Percentiles rank a stretch among this genome's conserved stretches.
Conservation (phyloP, 2,888 invertebrate genomes). For the Habroteleia sp. region DNA sequence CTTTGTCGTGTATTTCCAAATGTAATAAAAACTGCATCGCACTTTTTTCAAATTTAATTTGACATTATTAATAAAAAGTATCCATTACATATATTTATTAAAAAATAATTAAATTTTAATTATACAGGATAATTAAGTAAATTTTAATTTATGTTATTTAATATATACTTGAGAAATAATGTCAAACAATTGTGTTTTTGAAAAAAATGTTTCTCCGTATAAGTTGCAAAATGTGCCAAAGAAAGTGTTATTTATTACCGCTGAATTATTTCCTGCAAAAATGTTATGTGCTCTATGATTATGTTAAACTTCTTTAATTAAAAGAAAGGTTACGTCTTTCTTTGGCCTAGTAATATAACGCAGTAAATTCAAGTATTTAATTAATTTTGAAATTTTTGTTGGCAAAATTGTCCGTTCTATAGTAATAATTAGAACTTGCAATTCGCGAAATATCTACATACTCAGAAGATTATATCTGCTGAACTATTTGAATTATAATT, state of each 20-base stretch:
- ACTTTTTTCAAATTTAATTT: too few species aligned
- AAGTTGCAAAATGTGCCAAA: slow-evolving; percentile 31
- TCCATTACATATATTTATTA: too few species aligned
- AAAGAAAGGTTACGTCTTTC: slow-evolving; percentile 34
- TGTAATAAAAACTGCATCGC: too few species aligned
- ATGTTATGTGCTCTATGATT: slow-evolving; percentile 31
- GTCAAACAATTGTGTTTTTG: not conserved
- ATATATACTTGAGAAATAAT: slow-evolving; percentile 10
- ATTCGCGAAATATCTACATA: too few species aligned
- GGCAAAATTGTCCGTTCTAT: not conserved
- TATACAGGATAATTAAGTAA: too few species aligned
- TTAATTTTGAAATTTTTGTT: slow-evolving; percentile 20
- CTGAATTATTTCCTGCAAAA: slow-evolving; percentile 29
- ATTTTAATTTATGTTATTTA: too few species aligned
- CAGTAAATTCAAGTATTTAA: slow-evolving; percentile 10
- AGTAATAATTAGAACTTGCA: slow-evolving; percentile 1
- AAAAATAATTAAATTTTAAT: too few species aligned
- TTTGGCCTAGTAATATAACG: not conserved
- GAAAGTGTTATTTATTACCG: slow-evolving; percentile 38
- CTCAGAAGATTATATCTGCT: too few species aligned
- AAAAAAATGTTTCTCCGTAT: slow-evolving; percentile 9
- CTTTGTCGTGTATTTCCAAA: slow-evolving; percentile 49
- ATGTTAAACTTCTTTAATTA: slow-evolving; percentile 37
- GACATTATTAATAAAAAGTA: too few species aligned
- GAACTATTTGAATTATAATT: too few species aligned